Percentiles rank a stretch among this genome's conserved stretches.
phyloP scores from a whole-genome alignment of 1,140 invertebrate species.

The Thaumatotibia leucotreta region DNA sequence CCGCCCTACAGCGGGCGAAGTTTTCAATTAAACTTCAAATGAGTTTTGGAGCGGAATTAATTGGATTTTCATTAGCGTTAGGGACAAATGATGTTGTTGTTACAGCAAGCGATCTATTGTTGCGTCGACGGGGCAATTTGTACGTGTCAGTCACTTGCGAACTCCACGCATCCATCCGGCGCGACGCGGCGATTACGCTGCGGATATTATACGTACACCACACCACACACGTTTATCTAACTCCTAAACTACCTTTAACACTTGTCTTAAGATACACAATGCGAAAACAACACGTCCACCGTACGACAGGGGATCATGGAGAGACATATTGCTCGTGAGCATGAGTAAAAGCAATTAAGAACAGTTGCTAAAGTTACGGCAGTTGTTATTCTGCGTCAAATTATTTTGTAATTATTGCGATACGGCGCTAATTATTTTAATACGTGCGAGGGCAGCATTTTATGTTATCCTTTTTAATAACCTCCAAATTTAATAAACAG shows the following conservation, averaged over 20 bases:
- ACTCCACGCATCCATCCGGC: conserved; percentile 33
- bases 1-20: conserved; percentile 52
- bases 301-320: conserved; percentile 29
- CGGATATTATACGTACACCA: conserved; percentile 7
- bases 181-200: background rate
- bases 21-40: conserved; percentile 75
- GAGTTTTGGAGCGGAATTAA: conserved; percentile 72
- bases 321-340: conserved; percentile 46
- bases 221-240: background rate
- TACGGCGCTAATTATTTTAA: background rate
- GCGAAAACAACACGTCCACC: background rate
- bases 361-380: conserved; percentile 28
- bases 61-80: conserved; percentile 74
- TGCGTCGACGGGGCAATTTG: conserved; percentile 54
- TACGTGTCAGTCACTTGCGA: conserved; percentile 52
- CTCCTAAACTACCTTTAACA: background rate
- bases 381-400: conserved; percentile 16
- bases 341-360: conserved; percentile 40
- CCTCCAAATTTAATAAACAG: too few relatives aligned
- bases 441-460: background rate
- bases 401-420: conserved; percentile 14
- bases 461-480: background rate
- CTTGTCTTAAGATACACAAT: background rate
- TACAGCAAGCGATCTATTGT: conserved; percentile 65
- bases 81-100: conserved; percentile 69